Percentiles rank a stretch among this genome's conserved stretches.
Evolutionary conservation across 2,888 invertebrate genomes (phyloP).

Genomic region (Muschampia plurimacula): DNA sequence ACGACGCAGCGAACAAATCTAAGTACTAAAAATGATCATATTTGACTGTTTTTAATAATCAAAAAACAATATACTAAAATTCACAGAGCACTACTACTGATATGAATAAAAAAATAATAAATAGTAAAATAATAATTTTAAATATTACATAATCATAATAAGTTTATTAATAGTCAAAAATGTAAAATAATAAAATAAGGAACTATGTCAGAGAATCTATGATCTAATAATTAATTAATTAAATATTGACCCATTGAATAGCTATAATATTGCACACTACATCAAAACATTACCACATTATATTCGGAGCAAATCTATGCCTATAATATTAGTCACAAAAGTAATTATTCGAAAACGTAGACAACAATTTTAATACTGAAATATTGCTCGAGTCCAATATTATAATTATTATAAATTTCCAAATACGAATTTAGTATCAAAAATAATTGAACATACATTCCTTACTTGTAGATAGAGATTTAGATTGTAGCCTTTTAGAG

Average conservation of each 20-base stretch:
- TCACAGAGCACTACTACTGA: neutral
- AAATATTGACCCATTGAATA: neutral
- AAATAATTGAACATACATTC: slow-evolving; percentile 69
- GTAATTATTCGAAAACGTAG: neutral
- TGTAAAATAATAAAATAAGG: slow-evolving; percentile 7
- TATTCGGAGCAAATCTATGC: neutral
- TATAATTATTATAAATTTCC: slow-evolving; percentile 55
- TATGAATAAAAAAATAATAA: neutral
- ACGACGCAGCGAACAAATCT: neutral
- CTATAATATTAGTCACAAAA: neutral
- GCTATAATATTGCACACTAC: slow-evolving; percentile 7
- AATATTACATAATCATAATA: neutral
- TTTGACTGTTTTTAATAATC: neutral
- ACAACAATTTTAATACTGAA: slow-evolving; percentile 8
- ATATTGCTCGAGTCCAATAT: slow-evolving; percentile 52
- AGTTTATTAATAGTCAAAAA: neutral
- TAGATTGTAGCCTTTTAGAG: slow-evolving; percentile 25
- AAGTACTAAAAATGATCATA: neutral
- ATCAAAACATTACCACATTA: neutral
- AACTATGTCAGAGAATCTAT: neutral
- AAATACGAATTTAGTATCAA: slow-evolving; percentile 72
- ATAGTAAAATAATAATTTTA: neutral
- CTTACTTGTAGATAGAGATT: slow-evolving; percentile 50
- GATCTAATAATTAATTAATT: slow-evolving; percentile 5
- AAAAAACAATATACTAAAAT: neutral